Base-by-base conservation (phyloP, 1,140 invertebrate species). In the Drosophila pandora region DNA sequence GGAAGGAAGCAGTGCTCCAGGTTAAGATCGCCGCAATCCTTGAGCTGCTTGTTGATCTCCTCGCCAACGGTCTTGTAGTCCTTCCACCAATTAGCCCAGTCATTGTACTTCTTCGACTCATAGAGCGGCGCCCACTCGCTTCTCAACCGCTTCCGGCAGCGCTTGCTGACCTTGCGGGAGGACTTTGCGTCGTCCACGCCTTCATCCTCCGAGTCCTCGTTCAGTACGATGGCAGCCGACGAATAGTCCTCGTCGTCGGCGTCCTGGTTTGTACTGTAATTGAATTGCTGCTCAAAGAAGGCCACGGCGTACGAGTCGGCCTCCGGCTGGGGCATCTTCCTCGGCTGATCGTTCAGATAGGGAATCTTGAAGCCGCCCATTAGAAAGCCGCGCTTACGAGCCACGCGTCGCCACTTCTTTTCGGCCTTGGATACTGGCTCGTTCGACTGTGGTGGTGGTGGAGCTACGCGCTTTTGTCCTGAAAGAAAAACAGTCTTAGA, bases 281-380 rank as follows among this genome's bases (percentile, higher is more conserved):
- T 87, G 23, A 79, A 79, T 4, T 22, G 17, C 47, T 85, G 82
- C n/a, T 78, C 82, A 22, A 88, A 88, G 62, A 85, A 85, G 54
- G 80, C 59, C 17, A 85, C 37, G 0, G 82, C 82, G 59, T 88
- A 85, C 0, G 82, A 85, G 13, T 88, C 76, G 2, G 61, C 71
- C 52, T 88, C 82, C n/a, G 74, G 75, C 9, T 85, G 82, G 0
- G 82, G 82, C 0, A 79, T 8, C 22, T 72, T 50, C n/a, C 69
- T 43, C 12, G 60, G 71, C 7, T 81, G 63, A 0, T 61, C 60
- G 13, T 85, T 81, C 1, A 87, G 43, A 34, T 85, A 85, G 1
- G 73, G 67, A 13, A 87, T 22, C 25, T 81, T 85, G 3, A 57
- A 53, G 22, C 81, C 81, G 25, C 82, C 81, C 13, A 85, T 57